These are phyloP conservation scores for Myiothlypis chrysogaster DNA, from an alignment of 2,797 vertebrate genomes.

Conservation along the genomic window DNA sequence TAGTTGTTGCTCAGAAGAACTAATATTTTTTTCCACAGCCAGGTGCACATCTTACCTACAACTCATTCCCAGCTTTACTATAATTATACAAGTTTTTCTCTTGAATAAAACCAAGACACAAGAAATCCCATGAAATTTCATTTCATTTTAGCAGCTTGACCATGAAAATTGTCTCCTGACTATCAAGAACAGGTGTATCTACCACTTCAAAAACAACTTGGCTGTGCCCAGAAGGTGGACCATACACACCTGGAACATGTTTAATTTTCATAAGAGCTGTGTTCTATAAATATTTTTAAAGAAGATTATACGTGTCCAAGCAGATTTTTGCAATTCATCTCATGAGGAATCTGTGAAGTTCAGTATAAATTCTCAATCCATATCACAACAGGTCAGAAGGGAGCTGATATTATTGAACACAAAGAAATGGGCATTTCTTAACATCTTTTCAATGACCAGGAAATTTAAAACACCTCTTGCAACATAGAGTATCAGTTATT, in stretches of 20 bases:
- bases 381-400: slow-evolving; percentile 54
- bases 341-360: slow-evolving; percentile 37
- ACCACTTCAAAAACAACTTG: slow-evolving; percentile 35
- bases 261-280: slow-evolving; percentile 65
- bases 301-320: slow-evolving; percentile 47
- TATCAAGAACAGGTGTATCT: slow-evolving; percentile 51
- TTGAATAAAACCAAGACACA: neutral
- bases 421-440: slow-evolving; percentile 38
- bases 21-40: neutral
- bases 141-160: slow-evolving; percentile 14
- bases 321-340: slow-evolving; percentile 60
- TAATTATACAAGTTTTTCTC: neutral
- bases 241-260: slow-evolving; percentile 68
- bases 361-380: slow-evolving; percentile 51
- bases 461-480: slow-evolving; percentile 67
- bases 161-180: slow-evolving; percentile 26
- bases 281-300: slow-evolving; percentile 62
- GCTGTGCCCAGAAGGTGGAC: neutral
- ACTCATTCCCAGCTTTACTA: neutral
- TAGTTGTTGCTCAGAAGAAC: neutral
- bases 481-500: slow-evolving; percentile 41
- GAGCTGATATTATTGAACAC: slow-evolving; percentile 44
- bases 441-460: slow-evolving; percentile 60
- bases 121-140: neutral
- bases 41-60: neutral